phyloP scores from a whole-genome alignment of 2,113 vertebrate species.

The Toxostoma redivivum region DNA sequence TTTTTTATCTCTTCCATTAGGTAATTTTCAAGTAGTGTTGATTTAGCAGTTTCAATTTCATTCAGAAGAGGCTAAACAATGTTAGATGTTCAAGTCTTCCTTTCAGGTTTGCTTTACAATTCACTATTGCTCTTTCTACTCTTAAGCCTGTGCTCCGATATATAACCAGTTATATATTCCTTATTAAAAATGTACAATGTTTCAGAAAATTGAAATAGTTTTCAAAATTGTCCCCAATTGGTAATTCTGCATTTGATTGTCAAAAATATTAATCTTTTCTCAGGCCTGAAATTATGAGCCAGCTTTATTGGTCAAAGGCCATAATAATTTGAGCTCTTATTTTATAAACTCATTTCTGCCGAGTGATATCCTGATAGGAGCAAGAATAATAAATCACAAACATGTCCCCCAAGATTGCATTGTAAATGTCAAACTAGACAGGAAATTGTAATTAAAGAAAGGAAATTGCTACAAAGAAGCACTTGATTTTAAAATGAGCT shows the following conservation, averaged over 20 bases:
- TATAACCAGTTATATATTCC: conserved; percentile 24
- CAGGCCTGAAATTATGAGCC: conserved; percentile 88
- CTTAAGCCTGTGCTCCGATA: conserved; percentile 8
- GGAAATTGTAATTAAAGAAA: conserved; percentile 98
- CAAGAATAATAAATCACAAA: conserved; percentile 96
- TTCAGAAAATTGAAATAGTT: conserved; percentile 73
- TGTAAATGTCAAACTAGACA: conserved; percentile 94
- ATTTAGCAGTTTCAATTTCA: conserved; percentile 59
- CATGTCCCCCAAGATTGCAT: conserved; percentile 92
- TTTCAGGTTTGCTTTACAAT: conserved; percentile 58
- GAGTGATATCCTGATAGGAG: conserved; percentile 89
- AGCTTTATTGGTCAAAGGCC: conserved; percentile 93
- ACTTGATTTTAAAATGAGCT: conserved; percentile 93
- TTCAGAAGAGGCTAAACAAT: conserved; percentile 53
- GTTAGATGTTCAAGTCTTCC: conserved; percentile 36
- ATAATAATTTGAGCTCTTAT: conserved; percentile 93
- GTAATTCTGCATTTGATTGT: conserved; percentile 84
- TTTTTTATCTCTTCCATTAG: conserved; percentile 30
- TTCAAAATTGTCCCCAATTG: conserved; percentile 66
- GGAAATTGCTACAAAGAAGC: conserved; percentile 95
- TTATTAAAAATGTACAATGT: conserved; percentile 65
- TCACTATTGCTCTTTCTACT: conserved; percentile 19
- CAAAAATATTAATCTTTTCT: conserved; percentile 91
- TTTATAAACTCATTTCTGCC: conserved; percentile 94
- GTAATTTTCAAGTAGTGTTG: conserved; percentile 60